These are phyloP conservation scores for Julus scandinavius DNA, from an alignment of 2,888 invertebrate species.

Conservation along the genomic window DNA sequence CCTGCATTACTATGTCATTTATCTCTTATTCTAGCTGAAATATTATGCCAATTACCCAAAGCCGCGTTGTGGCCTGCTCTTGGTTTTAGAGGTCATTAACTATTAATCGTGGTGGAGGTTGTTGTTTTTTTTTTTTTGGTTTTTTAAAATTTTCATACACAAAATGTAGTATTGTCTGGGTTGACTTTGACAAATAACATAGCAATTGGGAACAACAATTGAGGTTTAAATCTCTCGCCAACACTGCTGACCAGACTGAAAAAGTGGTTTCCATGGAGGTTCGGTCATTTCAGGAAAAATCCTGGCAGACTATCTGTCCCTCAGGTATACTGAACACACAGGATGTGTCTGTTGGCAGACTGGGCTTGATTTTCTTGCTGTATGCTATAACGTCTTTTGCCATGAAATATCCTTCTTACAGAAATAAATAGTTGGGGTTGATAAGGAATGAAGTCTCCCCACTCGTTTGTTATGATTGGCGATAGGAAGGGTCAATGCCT, in stretches of 20 bases:
- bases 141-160: not conserved
- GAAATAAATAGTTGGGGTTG: not conserved
- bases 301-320: not conserved
- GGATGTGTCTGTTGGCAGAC: not conserved
- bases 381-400: not conserved
- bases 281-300: not conserved
- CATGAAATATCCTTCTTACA: not conserved
- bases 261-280: not conserved
- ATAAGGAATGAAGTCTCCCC: not conserved
- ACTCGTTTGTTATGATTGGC: not conserved
- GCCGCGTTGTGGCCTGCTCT: not conserved
- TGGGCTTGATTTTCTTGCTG: not conserved
- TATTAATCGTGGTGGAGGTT: not conserved
- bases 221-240: not conserved
- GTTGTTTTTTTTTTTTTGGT: too few relatives aligned
- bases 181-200: too few relatives aligned
- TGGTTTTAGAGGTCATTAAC: not conserved
- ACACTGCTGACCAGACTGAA: not conserved
- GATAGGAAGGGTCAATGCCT: slow-evolving; percentile 7
- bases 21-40: not conserved
- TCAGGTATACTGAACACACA: not conserved
- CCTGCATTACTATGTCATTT: not conserved
- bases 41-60: not conserved
- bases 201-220: not conserved
- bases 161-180: not conserved